A percentile compares a stretch with the other conserved stretches of the same genome.
Evolutionary conservation across 1,140 invertebrate genomes (phyloP).

Genomic region (Stenopsyche tienmushanensis): DNA sequence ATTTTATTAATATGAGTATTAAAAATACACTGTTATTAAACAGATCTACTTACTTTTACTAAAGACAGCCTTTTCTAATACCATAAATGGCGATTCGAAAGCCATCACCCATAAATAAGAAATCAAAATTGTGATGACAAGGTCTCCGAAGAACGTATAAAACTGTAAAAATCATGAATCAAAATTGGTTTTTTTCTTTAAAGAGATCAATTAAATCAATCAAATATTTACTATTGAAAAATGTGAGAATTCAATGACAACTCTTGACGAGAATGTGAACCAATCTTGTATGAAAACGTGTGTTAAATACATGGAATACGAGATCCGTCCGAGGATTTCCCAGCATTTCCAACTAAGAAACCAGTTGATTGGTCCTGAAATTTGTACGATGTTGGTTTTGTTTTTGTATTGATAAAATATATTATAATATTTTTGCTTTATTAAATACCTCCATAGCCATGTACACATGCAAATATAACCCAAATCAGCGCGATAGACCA

Average conservation of each 20-base stretch:
- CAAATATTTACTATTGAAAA: neutral
- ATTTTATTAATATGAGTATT: no score
- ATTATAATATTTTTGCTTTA: neutral
- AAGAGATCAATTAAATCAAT: no score
- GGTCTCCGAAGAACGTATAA: neutral
- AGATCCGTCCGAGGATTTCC: slow-evolving; percentile 54
- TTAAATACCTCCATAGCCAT: slow-evolving; percentile 27
- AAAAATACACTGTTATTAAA: no score
- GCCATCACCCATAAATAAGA: neutral
- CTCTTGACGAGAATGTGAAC: neutral
- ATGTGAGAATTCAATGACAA: neutral
- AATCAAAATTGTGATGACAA: neutral
- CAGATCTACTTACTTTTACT: neutral
- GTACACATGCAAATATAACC: slow-evolving; percentile 3
- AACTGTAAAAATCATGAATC: no score
- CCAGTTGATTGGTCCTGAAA: slow-evolving; percentile 3
- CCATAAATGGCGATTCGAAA: neutral
- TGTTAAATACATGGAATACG: slow-evolving; percentile 56
- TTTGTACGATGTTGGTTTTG: neutral
- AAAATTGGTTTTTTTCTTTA: no score
- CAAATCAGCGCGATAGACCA: slow-evolving; percentile 5
- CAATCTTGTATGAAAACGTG: slow-evolving; percentile 45
- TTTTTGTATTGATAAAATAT: neutral
- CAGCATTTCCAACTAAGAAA: slow-evolving; percentile 43
- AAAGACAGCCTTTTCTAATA: neutral